Base-by-base conservation (phyloP, 2,797 vertebrate species). In the Merluccius polli region DNA sequence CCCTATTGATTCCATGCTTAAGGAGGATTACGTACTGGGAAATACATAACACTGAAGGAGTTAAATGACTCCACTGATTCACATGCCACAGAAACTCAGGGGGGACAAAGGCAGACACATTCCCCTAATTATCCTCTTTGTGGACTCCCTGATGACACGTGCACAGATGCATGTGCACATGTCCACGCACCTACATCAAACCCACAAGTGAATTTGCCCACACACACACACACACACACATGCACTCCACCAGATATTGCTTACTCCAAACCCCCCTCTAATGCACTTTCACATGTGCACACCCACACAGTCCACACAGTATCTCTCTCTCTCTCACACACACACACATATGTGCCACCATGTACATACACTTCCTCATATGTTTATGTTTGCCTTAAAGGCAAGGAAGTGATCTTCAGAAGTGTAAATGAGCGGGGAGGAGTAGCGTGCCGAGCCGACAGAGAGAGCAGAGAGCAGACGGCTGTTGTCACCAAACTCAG, bases 371-470 rank as follows among this genome's bases (percentile, higher is more conserved):
- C 32, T 32, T 71, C 18, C 32, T 32, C 70, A 36, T 71, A 32
- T 15, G 30, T 18, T 73, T 44, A 72, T 52, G 41, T 69, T 38
- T 16, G 18, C 30, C 52, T 30, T 69, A 41, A 3, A 80, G 72
- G 81, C 74, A 77, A 74, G 81, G 72, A 76, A 73, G 71, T 59
- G 71, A 79, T 59, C 77, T 73, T 89, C 21, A 84, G 86, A 89
- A 81, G 82, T 89, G 83, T 71, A 89, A 88, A 87, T 89, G 82
- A 88, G 72, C 24, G 0, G n/a, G 59, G 32, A 18, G 73, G 59
- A 78, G 79, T 82, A 70, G 75, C 38, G 27, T 81, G 70, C 70
- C 38, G 75, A 72, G 85, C 79, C 78, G 85, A 82, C 79, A 2
- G 29, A 30, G 27, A 83, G 83, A 77, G 59, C 21, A 29, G 52